Base-by-base conservation (phyloP, 1,140 invertebrate genomes). In the Drepana arcuata region DNA sequence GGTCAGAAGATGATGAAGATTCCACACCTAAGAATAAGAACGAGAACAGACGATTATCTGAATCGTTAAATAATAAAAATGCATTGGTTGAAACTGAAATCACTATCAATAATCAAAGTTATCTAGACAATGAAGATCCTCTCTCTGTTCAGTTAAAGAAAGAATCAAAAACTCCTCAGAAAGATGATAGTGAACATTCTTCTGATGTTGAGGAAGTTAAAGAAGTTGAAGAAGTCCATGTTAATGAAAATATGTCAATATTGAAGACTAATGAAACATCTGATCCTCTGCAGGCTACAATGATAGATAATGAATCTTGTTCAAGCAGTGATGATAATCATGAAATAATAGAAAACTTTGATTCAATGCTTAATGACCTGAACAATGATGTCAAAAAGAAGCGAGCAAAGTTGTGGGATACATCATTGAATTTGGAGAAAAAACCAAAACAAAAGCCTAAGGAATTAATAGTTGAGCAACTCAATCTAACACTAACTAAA, bases 401-500 rank as follows among this genome's bases (percentile, higher is more conserved):
- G 49, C 48, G 0, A 55, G 41, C n/a, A 57, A 63, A 31, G 16
- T 35, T 9, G 73, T 69, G 46, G 14, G 56, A 81, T 24, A 56
- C 47, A 12, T 77, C 73, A 5, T 46, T 78, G 13, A 66, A 73
- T 27, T 18, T 66, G 9, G 36, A 56, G 15, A 65, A 58, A 38
- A 71, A 46, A 24, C 14, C 7, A 67, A 73, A 28, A 48, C n/a
- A 26, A 56, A 63, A 54, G 14, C 36, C 39, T 40, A n/a, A n/a
- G n/a, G n/a, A n/a, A n/a, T n/a, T 56, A 23, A 56, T 77, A 25
- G 34, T 77, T 33, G 72, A 79, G 33, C 43, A 79, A 36, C 48
- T 81, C n/a, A 81, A 81, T 51, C 48, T 81, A 3, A 81, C 77
- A n/a, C 57, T 61, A 47, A 54, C 37, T 7, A 49, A 61, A 33